Evolutionary conservation across 2,888 invertebrate genomes (phyloP).

Genomic region (Lithosia quadra): DNA sequence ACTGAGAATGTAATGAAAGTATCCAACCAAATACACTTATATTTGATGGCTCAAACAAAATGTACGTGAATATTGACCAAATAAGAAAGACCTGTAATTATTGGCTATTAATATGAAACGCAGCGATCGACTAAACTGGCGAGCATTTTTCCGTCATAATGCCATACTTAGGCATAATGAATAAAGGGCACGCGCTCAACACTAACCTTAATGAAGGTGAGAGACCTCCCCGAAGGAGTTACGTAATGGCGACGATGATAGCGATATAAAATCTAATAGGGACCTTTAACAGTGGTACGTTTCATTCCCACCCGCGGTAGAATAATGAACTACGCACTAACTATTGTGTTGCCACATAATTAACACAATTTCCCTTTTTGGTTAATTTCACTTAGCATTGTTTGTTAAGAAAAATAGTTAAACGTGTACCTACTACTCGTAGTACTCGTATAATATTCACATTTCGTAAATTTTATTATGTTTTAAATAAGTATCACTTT

Average conservation of each 20-base stretch:
- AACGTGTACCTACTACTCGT: too few species aligned
- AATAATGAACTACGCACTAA: constrained; percentile 44
- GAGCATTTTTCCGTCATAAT: constrained; percentile 73
- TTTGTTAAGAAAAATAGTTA: neutral
- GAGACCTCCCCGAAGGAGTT: constrained; percentile 70
- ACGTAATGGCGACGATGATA: constrained; percentile 74
- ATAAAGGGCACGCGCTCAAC: constrained; percentile 64
- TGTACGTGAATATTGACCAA: constrained; percentile 45
- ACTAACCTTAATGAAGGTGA: constrained; percentile 77
- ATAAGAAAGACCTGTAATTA: constrained; percentile 53
- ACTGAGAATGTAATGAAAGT: neutral
- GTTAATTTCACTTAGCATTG: neutral
- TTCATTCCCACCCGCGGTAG: constrained; percentile 44
- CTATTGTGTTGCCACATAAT: neutral
- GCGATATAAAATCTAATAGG: constrained; percentile 81
- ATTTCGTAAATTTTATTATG: too few species aligned
- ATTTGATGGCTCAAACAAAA: constrained; percentile 32
- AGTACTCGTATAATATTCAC: too few species aligned
- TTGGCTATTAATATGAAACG: constrained; percentile 63
- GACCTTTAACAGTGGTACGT: constrained; percentile 67
- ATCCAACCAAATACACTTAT: neutral
- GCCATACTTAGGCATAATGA: constrained; percentile 76
- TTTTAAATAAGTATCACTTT: too few species aligned
- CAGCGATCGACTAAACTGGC: constrained; percentile 68
- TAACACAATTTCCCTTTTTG: neutral